Evolutionary conservation across 2,888 invertebrate species (phyloP).

Genomic region (Ectemnius continuus): DNA sequence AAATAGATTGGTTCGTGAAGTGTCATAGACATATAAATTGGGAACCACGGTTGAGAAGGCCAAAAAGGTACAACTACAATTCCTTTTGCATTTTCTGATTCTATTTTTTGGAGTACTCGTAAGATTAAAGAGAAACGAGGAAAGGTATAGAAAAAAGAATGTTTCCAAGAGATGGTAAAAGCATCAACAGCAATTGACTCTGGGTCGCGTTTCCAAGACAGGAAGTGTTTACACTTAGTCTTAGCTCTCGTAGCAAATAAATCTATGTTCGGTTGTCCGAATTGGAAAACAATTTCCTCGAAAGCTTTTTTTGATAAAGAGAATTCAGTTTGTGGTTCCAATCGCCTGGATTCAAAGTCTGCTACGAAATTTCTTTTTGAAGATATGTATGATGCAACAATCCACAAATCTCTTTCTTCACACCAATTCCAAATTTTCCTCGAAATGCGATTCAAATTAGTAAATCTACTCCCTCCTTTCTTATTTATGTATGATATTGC

Average conservation of each 20-base stretch:
- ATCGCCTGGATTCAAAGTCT: background rate
- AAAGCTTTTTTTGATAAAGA: slow-evolving; percentile 1
- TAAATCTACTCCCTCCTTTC: too few relatives aligned
- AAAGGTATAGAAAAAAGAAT: slow-evolving; percentile 15
- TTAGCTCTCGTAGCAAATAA: slow-evolving; percentile 13
- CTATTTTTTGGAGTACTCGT: background rate
- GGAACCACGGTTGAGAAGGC: background rate
- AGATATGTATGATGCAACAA: background rate
- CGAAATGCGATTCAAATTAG: background rate
- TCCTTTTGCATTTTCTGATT: too few relatives aligned
- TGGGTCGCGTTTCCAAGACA: slow-evolving; percentile 9
- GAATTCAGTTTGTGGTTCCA: slow-evolving; percentile 8
- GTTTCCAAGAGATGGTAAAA: slow-evolving; percentile 1
- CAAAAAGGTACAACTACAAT: too few relatives aligned
- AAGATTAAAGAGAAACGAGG: slow-evolving; percentile 7
- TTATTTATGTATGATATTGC: too few relatives aligned
- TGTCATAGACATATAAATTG: background rate
- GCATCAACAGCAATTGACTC: slow-evolving; percentile 12
- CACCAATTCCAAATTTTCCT: slow-evolving; percentile 22
- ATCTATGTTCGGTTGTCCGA: slow-evolving; percentile 15
- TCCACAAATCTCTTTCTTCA: slow-evolving; percentile 26
- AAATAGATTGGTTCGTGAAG: slow-evolving; percentile 2
- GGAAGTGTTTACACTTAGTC: slow-evolving; percentile 11
- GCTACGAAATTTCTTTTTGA: slow-evolving; percentile 10
- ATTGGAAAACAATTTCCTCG: background rate